Conservation (phyloP, 2,888 invertebrate genomes). For the Heliconius erato region DNA sequence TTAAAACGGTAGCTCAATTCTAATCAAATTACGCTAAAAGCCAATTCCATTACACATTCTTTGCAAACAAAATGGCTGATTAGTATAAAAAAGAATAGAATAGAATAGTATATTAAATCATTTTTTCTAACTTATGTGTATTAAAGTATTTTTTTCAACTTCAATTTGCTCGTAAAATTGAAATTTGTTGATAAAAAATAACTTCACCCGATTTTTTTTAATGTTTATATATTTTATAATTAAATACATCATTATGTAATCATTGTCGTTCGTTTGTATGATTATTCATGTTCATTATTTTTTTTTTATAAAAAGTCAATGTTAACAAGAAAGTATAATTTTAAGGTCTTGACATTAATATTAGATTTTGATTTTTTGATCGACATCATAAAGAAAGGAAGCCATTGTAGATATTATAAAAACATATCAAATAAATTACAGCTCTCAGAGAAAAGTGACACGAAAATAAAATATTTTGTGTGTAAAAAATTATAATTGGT, state of each 20-base stretch:
- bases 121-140: not conserved
- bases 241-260: slow-evolving; percentile 1
- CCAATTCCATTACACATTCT: slow-evolving; percentile 4
- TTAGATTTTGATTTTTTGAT: slow-evolving; percentile 1
- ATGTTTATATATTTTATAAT: not conserved
- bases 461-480: not conserved
- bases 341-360: slow-evolving; percentile 19
- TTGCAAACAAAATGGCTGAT: slow-evolving; percentile 11
- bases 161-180: slow-evolving; percentile 17
- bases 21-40: slow-evolving; percentile 20
- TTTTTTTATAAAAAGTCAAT: slow-evolving; percentile 20
- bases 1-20: slow-evolving; percentile 5
- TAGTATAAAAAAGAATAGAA: not conserved
- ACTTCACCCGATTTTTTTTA: not conserved
- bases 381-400: slow-evolving; percentile 29
- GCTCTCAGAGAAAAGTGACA: not conserved
- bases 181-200: not conserved
- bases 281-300: slow-evolving; percentile 18
- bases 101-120: not conserved
- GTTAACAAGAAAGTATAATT: slow-evolving; percentile 18
- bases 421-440: not conserved
- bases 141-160: not conserved
- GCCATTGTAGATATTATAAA: too few species aligned
- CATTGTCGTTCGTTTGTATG: not conserved
- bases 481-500: not conserved